Evolutionary conservation across 2,888 invertebrate species (phyloP).

Genomic region (Tetropium fuscum): DNA sequence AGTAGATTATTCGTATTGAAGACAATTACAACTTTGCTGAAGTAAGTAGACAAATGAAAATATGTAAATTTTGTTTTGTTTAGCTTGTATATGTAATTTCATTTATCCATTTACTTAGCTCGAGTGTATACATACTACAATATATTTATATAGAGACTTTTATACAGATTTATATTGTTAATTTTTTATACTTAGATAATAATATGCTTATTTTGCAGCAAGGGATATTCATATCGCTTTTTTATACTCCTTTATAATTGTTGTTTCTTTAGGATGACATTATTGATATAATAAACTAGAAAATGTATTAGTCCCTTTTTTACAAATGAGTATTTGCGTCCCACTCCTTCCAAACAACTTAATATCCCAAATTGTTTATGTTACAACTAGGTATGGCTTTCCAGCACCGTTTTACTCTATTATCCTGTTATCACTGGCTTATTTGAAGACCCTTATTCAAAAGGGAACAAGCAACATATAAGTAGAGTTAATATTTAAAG

Average conservation of each 20-base stretch:
- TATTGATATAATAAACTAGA: background rate
- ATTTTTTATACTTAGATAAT: slow-evolving; percentile 15
- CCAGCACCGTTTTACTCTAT: too few relatives aligned
- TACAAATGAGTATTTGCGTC: background rate
- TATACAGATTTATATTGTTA: slow-evolving; percentile 12
- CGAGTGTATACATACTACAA: background rate
- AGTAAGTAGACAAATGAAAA: background rate
- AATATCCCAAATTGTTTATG: too few relatives aligned
- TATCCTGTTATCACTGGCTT: background rate
- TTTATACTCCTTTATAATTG: slow-evolving; percentile 3
- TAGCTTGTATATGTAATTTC: too few relatives aligned
- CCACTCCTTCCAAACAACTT: too few relatives aligned
- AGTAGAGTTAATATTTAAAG: too few relatives aligned
- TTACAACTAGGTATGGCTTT: too few relatives aligned
- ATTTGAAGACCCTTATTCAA: too few relatives aligned
- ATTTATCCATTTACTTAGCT: background rate
- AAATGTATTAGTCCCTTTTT: background rate
- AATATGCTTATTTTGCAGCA: slow-evolving; percentile 6
- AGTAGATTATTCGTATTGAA: slow-evolving; percentile 5
- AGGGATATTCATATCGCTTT: slow-evolving; percentile 6
- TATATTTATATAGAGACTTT: slow-evolving; percentile 7
- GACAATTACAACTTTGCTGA: background rate
- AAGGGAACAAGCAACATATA: too few relatives aligned
- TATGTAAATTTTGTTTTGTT: background rate
- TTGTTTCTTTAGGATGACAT: background rate